Evolutionary conservation across 2,888 invertebrate genomes (phyloP), one percentile per base, ranked within the genome.

Genomic region (Pollenia angustigena): DNA sequence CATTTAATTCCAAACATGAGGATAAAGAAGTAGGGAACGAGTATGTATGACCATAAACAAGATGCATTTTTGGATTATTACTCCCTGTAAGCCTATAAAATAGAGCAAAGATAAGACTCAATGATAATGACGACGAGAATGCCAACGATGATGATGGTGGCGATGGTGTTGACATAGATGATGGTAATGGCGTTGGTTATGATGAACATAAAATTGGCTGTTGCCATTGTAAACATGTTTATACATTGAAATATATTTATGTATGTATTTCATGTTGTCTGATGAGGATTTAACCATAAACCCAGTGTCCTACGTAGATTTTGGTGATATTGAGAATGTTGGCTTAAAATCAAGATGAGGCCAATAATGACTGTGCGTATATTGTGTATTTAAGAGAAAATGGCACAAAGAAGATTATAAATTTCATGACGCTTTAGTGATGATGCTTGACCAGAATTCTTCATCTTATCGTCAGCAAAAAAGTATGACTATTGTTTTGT

Each of bases 31-130:
- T 32, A 32, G 32, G 32, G 32, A 32, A 32, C 4, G 32, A 32
- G 32, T 6, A 78, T 23, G 32, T 60, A 71, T 44, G 60, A 58
- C 46, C 64, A 83, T 80, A 71, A 75, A 71, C 32, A 78, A 78
- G 66, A 81, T 85, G 60, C 81, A 68, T 58, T 78, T 85, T 60
- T 48, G 66, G 81, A 78, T 78, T 76, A 79, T 78, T 72, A 60
- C 71, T 81, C 81, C 81, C 81, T 68, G 66, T 54, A 40, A 81
- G 78, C 71, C 74, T 62, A 82, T 85, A 85, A 85, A 85, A 81
- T 81, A 44, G 72, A 48, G 40, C 42, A 74, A 78, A 71, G 81
- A 81, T 76, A 81, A 76, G 62, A 74, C 66, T 52, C 40, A 58
- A 18, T 60, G 72, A 78, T 40, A 68, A 69, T 85, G 69, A n/a